Evolutionary conservation across 2,888 invertebrate genomes (phyloP).

Genomic region (Metalampra italica): DNA sequence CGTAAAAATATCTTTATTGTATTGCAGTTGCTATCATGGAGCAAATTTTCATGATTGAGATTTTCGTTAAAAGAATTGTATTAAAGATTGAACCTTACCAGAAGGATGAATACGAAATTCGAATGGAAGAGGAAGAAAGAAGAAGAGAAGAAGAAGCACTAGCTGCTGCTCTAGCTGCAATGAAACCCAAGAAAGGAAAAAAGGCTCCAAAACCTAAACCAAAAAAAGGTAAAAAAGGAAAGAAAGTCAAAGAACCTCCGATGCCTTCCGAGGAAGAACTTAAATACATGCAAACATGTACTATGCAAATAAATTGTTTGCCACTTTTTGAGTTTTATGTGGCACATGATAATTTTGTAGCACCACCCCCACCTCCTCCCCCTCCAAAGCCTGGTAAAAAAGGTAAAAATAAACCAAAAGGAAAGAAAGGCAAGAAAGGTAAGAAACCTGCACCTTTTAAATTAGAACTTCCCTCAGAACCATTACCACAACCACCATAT

Average conservation of each 20-base stretch:
- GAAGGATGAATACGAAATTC: slow-evolving; percentile 67
- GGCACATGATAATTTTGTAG: slow-evolving; percentile 69
- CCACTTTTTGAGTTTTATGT: slow-evolving; percentile 67
- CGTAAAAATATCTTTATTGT: too few species aligned
- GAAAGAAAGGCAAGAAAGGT: slow-evolving; percentile 45
- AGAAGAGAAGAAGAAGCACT: slow-evolving; percentile 50
- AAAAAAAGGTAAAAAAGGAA: slow-evolving; percentile 36
- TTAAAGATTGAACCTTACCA: slow-evolving; percentile 62
- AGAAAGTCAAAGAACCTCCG: slow-evolving; percentile 63
- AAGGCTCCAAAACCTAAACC: slow-evolving; percentile 22
- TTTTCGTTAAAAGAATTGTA: slow-evolving; percentile 63
- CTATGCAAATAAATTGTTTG: slow-evolving; percentile 63
- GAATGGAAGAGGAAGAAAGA: slow-evolving; percentile 52
- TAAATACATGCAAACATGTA: slow-evolving; percentile 68
- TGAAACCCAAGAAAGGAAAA: slow-evolving; percentile 39
- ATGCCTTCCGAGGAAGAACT: slow-evolving; percentile 68
- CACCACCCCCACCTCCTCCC: slow-evolving; percentile 62
- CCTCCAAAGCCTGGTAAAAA: slow-evolving; percentile 27
- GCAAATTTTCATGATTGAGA: slow-evolving; percentile 72
- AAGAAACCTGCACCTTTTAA: slow-evolving; percentile 38
- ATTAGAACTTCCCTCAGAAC: slow-evolving; percentile 59
- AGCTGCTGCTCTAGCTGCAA: slow-evolving; percentile 49
- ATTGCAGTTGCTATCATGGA: slow-evolving; percentile 43
- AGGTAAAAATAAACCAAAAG: slow-evolving; percentile 39
- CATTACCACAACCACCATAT: slow-evolving; percentile 65